Evolutionary conservation across 2,797 vertebrate genomes (phyloP), one percentile per base, ranked within the genome.

Genomic region (Macropodus opercularis): DNA sequence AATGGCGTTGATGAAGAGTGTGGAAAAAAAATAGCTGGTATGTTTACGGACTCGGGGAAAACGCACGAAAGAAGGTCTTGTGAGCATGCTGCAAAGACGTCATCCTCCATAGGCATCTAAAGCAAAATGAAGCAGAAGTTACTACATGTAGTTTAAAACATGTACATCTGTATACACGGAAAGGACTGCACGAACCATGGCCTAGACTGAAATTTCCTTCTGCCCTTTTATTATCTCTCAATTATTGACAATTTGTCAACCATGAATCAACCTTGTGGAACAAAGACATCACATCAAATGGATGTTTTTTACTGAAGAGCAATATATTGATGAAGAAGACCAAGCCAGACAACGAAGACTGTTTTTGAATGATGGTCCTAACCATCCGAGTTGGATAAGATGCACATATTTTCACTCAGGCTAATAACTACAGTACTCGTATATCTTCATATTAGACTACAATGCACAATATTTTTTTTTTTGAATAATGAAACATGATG

Each of bases 31-130:
- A 21, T 49, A 57, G 51, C 49, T n/a, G n/a, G n/a, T 54, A 49
- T 53, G 42, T 59, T 58, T 29, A 77, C 68, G 75, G 41, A 79
- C 64, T 65, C 60, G 3, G 38, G 68, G 29, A 22, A 10, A n/a
- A 49, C 60, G 29, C 52, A 26, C 39, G 50, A 79, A 72, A 43
- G 39, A 66, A 65, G 43, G 43, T 34, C 46, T 68, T 48, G 12
- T 58, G 63, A 46, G 46, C 60, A 56, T 74, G 26, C 52, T 54
- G 27, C 42, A 63, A 81, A 61, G 60, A 68, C 35, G 7, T 63
- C 36, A 18, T 40, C 35, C 9, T 58, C 24, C 0, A 11, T 41
- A 52, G 36, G 35, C 21, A 59, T 32, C 10, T 29, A 49, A 49
- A 13, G 10, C 7, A 13, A 49, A 21, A 10, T 47, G 26, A 71